A percentile compares a stretch with the other conserved stretches of the same genome.
Evolutionary conservation across 2,113 vertebrate species (phyloP).

Genomic region (Chloroceryle aenea): DNA sequence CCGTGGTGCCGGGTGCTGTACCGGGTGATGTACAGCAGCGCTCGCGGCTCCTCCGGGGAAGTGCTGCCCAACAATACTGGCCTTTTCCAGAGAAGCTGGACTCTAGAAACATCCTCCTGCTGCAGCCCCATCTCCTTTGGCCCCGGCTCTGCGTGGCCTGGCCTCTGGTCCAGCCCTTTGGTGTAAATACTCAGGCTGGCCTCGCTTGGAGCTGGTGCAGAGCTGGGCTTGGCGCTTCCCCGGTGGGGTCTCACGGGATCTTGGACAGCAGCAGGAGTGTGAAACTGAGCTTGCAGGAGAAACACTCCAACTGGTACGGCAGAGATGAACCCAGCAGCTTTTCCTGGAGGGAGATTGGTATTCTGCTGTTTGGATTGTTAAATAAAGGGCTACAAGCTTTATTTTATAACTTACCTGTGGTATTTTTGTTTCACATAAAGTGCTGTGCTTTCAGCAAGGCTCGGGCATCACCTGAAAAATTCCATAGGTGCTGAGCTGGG

Average conservation of each 20-base stretch:
- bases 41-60: background rate
- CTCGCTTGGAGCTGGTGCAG: background rate
- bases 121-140: background rate
- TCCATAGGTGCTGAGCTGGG: rapidly evolving
- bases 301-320: background rate
- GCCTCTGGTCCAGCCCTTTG: background rate
- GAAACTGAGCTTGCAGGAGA: background rate
- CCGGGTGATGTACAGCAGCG: background rate
- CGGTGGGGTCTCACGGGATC: rapidly evolving
- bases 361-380: background rate
- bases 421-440: background rate
- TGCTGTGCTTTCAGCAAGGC: background rate
- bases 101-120: background rate
- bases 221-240: background rate
- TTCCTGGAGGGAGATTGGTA: background rate
- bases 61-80: background rate
- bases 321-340: background rate
- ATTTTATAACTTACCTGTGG: background rate
- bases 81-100: background rate
- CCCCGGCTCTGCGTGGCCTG: background rate
- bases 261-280: background rate
- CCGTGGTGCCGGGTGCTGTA: background rate
- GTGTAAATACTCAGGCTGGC: background rate
- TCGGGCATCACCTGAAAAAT: background rate
- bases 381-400: background rate